Base-by-base conservation (phyloP, 2,113 vertebrate species). In the Callorhinus ursinus region DNA sequence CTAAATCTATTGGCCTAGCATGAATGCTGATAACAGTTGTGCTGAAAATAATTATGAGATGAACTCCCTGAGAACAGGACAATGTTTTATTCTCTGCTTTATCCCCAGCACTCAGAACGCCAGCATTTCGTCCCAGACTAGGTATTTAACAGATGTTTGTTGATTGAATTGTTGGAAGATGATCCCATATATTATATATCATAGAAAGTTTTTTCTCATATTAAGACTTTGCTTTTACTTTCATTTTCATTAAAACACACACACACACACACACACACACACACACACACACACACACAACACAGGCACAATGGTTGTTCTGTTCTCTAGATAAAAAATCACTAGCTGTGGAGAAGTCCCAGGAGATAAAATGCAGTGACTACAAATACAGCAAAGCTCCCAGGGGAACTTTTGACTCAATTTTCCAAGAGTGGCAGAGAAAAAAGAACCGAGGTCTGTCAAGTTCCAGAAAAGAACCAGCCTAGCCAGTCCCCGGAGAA, bases 401-500 rank as follows among this genome's bases (percentile, higher is more conserved):
- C 88, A 2, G 26, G 92, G 80, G 76, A 95, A 90, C 87, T 92
- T 97, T 88, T 90, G 92, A 93, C 92, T 98, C 94, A 85, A 82
- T 97, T 97, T 96, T 98, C 95, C 63, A 80, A 90, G 87, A 95
- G n/a, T 88, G 94, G 74, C 57, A 85, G 94, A 71, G 57, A 83
- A 80, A 97, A 97, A 94, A 76, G 93, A 95, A 96, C 55, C 71
- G 69, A 98, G 49, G 74, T 96, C 90, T 97, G 88, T 95, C 84
- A 93, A 94, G 88, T 95, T 81, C 36, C 74, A 76, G 90, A 87
- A 93, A 96, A 72, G 84, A 92, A 92, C 65, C 80, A 87, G 93
- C 61, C 36, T 19, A 65, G 86, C 4, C 51, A 72, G 84, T 95
- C 95, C 55, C 95, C 53, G 21, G 96, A 94, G 94, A 96, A 94